Evolutionary conservation across 2,113 vertebrate species (phyloP).

Genomic region (Falco punctatus): DNA sequence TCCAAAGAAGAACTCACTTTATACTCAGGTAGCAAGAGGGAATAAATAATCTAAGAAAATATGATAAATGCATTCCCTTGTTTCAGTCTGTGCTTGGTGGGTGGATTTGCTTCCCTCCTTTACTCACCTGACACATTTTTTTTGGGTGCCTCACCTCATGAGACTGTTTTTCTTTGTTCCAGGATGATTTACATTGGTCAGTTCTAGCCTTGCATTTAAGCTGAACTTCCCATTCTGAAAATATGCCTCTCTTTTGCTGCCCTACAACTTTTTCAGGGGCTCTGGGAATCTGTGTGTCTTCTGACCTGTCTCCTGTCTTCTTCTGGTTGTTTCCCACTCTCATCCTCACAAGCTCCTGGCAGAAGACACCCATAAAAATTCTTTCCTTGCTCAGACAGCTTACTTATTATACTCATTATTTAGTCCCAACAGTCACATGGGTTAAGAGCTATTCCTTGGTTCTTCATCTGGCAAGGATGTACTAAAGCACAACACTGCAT

Average conservation of each 20-base stretch:
- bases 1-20: background rate
- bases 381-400: background rate
- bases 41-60: background rate
- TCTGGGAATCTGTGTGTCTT: background rate
- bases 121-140: background rate
- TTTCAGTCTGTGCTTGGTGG: background rate
- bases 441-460: background rate
- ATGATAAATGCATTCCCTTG: background rate
- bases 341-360: background rate
- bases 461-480: background rate
- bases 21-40: background rate
- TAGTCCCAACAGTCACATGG: background rate
- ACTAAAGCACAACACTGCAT: background rate
- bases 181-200: background rate
- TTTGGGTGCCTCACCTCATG: background rate
- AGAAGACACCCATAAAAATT: background rate
- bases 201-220: background rate
- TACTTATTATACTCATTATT: background rate
- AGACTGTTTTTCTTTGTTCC: background rate
- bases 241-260: background rate
- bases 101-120: background rate
- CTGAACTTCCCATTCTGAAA: background rate
- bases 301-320: background rate
- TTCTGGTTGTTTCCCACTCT: background rate
- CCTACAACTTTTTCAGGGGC: background rate